Conservation (phyloP, 2,113 vertebrate species). For the Dipodomys ordii region DNA sequence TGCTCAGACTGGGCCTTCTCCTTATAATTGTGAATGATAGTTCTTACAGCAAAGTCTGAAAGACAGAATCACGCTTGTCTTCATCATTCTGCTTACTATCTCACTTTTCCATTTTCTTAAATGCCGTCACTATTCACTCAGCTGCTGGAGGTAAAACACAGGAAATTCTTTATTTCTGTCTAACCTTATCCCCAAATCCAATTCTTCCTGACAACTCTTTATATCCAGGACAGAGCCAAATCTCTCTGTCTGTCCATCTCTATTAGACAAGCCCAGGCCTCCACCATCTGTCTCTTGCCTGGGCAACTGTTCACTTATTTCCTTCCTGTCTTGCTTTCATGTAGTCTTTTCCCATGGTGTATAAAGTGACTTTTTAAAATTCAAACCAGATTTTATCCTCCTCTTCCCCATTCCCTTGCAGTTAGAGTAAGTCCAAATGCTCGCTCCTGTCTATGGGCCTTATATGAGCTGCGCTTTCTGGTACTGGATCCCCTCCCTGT, state of each 20-base stretch:
- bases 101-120: not conserved
- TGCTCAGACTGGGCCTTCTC: conserved; percentile 3
- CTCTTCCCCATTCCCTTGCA: not conserved
- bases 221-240: too few species aligned
- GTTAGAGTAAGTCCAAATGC: not conserved
- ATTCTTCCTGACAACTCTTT: not conserved
- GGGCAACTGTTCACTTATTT: not conserved
- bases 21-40: not conserved
- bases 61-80: not conserved
- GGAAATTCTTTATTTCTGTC: not conserved
- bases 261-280: not conserved
- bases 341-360: not conserved
- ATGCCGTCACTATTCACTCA: not conserved
- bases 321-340: not conserved
- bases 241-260: not conserved
- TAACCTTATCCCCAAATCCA: not conserved
- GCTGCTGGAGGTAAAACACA: not conserved
- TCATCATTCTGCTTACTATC: not conserved
- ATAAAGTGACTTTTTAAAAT: conserved; percentile 1
- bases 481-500: not conserved
- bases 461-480: not conserved
- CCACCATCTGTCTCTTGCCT: not conserved
- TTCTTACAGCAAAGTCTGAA: not conserved
- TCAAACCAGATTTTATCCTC: not conserved
- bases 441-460: not conserved